Evolutionary conservation across 2,888 invertebrate species (phyloP).

Genomic region (Anodontia alba): DNA sequence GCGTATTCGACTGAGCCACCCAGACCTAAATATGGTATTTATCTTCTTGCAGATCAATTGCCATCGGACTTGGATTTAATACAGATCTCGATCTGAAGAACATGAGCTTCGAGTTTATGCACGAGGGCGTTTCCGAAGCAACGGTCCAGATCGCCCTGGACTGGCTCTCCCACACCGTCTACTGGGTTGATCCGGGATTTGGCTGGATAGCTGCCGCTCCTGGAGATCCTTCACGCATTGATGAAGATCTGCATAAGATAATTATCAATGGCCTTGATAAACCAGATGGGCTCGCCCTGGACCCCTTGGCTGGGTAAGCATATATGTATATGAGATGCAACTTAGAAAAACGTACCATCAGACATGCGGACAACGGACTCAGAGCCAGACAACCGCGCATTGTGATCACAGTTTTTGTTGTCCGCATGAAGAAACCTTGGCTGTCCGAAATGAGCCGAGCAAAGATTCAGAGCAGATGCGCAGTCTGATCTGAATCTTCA

Average conservation of each 20-base stretch:
- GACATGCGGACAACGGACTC: too few species aligned
- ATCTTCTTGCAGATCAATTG: background rate
- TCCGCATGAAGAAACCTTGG: too few species aligned
- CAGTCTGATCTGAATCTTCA: too few species aligned
- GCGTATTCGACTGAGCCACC: too few species aligned
- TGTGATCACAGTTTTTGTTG: too few species aligned
- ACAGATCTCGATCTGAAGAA: background rate
- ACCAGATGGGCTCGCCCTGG: background rate
- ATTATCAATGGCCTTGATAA: background rate
- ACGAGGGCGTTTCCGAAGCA: background rate
- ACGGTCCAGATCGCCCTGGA: background rate
- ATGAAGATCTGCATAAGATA: background rate
- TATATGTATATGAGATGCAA: too few species aligned
- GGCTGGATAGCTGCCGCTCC: background rate
- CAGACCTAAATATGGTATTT: too few species aligned
- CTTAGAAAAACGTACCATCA: too few species aligned
- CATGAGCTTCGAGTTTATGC: constrained; percentile 4
- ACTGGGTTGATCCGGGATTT: background rate
- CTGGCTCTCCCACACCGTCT: background rate
- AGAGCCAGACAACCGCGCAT: too few species aligned
- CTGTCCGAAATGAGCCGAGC: too few species aligned
- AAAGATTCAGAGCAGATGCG: too few species aligned
- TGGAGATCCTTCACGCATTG: background rate
- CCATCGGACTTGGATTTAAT: background rate
- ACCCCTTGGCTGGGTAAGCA: background rate